These are phyloP conservation scores for Aspidoscelis tigris DNA, from an alignment of 2,113 vertebrate species.

Conservation along the genomic window DNA sequence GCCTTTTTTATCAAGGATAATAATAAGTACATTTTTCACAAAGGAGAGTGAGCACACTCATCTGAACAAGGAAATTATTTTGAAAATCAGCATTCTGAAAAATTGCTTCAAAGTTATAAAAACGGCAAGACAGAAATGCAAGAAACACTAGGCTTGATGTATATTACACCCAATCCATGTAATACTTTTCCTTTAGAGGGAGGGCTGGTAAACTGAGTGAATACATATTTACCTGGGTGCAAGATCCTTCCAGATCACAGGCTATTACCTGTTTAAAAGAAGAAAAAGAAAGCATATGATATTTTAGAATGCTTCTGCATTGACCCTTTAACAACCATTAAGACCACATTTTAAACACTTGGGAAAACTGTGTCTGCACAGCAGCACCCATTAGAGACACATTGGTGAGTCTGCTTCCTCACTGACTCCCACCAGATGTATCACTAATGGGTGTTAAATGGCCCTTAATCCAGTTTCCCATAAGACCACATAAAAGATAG, in stretches of 20 bases:
- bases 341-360: too few species aligned
- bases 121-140: slow-evolving; percentile 25
- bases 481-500: too few species aligned
- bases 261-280: too few species aligned
- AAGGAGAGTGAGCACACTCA: slow-evolving; percentile 38
- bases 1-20: slow-evolving; percentile 59
- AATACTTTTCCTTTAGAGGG: neutral
- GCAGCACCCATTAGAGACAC: too few species aligned
- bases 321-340: too few species aligned
- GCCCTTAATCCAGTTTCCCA: too few species aligned
- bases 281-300: neutral
- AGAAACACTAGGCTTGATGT: slow-evolving; percentile 9
- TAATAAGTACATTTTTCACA: neutral
- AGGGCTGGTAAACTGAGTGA: neutral
- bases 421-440: too few species aligned
- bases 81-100: neutral
- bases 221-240: neutral
- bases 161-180: neutral
- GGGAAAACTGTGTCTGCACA: too few species aligned
- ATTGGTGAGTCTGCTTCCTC: too few species aligned
- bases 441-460: too few species aligned
- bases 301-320: neutral
- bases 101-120: neutral
- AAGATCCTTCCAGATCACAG: neutral
- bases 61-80: neutral